Percentiles rank a stretch among this genome's conserved stretches.
Evolutionary conservation across 1,140 invertebrate species (phyloP).

Genomic region (Drosophila nigrodunni): DNA sequence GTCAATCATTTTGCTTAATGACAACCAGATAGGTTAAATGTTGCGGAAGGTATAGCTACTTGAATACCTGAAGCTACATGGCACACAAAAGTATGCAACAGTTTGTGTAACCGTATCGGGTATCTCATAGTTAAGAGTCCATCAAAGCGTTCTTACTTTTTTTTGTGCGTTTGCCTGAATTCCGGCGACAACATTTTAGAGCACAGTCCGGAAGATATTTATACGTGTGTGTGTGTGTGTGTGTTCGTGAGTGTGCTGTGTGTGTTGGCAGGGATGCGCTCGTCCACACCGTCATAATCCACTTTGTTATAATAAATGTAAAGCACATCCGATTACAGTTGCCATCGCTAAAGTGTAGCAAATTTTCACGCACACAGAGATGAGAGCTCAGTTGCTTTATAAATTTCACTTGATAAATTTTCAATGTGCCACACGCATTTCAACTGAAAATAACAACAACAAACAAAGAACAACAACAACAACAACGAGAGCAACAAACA

Average conservation of each 20-base stretch:
- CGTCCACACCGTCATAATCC: constrained; percentile 71
- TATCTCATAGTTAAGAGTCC: too few relatives aligned
- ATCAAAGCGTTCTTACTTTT: not conserved
- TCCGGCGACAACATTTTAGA: constrained; percentile 56
- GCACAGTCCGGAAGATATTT: constrained; percentile 21
- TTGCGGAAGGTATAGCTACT: too few relatives aligned
- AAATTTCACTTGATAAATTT: constrained; percentile 80
- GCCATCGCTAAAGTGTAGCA: constrained; percentile 79
- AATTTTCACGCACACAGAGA: constrained; percentile 70
- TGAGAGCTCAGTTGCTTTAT: constrained; percentile 36
- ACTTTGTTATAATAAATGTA: constrained; percentile 84
- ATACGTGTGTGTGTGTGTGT: constrained; percentile 32
- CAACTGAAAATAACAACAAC: constrained; percentile 46
- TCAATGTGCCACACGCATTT: constrained; percentile 70
- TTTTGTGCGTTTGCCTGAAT: constrained; percentile 59
- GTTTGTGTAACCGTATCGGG: too few relatives aligned
- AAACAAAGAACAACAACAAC: constrained; percentile 40
- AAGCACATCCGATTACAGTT: constrained; percentile 82
- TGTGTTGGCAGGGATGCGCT: constrained; percentile 65
- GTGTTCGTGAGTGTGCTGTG: constrained; percentile 36
- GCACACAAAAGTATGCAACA: too few relatives aligned
- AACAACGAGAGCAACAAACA: constrained; percentile 46
- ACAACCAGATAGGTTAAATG: too few relatives aligned
- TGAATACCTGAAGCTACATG: too few relatives aligned
- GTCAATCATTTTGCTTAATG: too few relatives aligned